phyloP scores from a whole-genome alignment of 2,113 vertebrate species.

The Smithornis capensis region DNA sequence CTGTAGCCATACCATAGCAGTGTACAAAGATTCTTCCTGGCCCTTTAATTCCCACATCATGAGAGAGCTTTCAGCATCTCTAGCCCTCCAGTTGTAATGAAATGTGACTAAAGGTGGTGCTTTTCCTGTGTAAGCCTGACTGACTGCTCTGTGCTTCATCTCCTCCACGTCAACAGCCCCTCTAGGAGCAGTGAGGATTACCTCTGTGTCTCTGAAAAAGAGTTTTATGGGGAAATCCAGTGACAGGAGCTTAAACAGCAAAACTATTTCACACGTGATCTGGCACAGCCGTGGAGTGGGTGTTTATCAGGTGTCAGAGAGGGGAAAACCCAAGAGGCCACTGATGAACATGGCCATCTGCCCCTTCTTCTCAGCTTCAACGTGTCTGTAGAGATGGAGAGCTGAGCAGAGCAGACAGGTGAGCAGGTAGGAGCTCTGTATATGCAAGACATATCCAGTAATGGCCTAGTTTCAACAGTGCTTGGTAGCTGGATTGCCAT shows the following conservation, averaged over 20 bases:
- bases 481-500: neutral
- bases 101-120: slow-evolving; percentile 45
- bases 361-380: neutral
- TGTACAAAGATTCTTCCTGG: neutral
- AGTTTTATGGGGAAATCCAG: neutral
- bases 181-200: neutral
- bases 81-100: slow-evolving; percentile 3
- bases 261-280: neutral
- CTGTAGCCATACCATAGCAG: neutral
- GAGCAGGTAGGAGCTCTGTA: neutral
- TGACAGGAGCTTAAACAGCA: neutral
- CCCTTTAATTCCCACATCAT: slow-evolving; percentile 32
- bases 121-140: slow-evolving; percentile 7
- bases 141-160: slow-evolving; percentile 28
- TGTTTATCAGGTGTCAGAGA: neutral
- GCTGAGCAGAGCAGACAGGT: neutral
- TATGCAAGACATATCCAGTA: neutral
- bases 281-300: neutral
- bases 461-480: neutral
- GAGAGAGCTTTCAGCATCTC: neutral
- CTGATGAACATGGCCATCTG: neutral
- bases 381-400: neutral
- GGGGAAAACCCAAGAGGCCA: neutral
- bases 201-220: neutral
- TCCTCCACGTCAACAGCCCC: neutral